Base-by-base conservation (phyloP, 2,113 vertebrate species). In the Calypte anna region DNA sequence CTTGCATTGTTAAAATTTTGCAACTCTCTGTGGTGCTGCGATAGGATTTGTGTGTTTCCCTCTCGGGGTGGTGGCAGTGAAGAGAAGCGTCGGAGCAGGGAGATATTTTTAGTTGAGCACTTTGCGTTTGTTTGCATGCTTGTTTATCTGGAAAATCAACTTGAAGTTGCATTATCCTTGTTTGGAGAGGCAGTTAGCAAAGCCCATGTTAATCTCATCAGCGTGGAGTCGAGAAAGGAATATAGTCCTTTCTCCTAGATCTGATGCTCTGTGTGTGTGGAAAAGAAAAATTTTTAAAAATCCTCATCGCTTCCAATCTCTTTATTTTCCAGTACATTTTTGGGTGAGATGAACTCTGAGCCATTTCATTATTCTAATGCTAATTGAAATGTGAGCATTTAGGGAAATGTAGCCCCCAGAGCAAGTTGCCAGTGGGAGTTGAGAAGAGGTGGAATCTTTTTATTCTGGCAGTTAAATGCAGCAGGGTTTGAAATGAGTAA, bases 111-210 rank as follows among this genome's bases (percentile, higher is more conserved):
- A 96, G 96, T 94, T 88, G 94, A 91, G 94, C 91, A 92, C 83
- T 95, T 92, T 80, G 89, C 88, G 82, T 96, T 95, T 95, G 96
- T 82, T 95, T 95, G 91, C 89, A 57, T 95, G 96, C 92, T 96
- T 95, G 92, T 97, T 96, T 96, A 95, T 97, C 96, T 96, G 93
- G 85, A 96, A 96, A 96, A 96, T 92, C 96, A 96, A 92, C 95
- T 96, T 73, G 72, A 93, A 95, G 94, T 96, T 94, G 91, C 93
- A 79, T 94, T 96, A 93, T 91, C 91, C 96, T 96, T 93, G 93
- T 95, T 96, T 94, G 94, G 93, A 95, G 92, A 93, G 78, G 64
- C 95, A 74, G 88, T 67, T 88, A 96, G 88, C 61, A 88, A 94
- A 95, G 74, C 83, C 86, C 86, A 88, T 91, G 88, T 70, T 93